These are phyloP conservation scores for Antitype chi DNA, from an alignment of 2,888 invertebrate species.

Conservation along the genomic window DNA sequence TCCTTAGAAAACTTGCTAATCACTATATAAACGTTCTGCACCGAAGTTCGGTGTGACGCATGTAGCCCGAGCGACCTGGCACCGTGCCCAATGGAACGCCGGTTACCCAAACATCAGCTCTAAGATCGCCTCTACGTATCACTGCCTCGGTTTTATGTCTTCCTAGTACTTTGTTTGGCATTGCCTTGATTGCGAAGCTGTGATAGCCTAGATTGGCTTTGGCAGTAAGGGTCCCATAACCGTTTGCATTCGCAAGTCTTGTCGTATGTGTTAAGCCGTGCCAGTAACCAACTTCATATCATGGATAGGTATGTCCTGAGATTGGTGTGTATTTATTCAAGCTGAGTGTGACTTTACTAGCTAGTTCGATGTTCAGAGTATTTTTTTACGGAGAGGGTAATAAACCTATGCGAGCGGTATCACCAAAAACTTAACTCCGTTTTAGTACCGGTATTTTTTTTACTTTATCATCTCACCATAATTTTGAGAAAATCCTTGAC, in stretches of 20 bases:
- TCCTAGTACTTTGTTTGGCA: constrained; percentile 67
- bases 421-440: background rate
- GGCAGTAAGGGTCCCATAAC: constrained; percentile 59
- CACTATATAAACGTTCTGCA: constrained; percentile 42
- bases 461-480: background rate
- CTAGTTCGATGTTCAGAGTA: background rate
- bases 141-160: constrained; percentile 68
- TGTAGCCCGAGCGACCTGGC: constrained; percentile 66
- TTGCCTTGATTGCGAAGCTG: constrained; percentile 64
- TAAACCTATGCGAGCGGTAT: background rate
- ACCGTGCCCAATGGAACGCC: constrained; percentile 75
- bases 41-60: constrained; percentile 58
- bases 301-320: constrained; percentile 5
- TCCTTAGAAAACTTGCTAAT: constrained; percentile 52
- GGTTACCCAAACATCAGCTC: constrained; percentile 72
- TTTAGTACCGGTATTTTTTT: background rate
- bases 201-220: constrained; percentile 65
- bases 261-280: constrained; percentile 45
- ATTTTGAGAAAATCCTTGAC: constrained; percentile 13
- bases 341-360: background rate
- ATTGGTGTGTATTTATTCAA: constrained; percentile 25
- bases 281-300: constrained; percentile 54
- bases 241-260: constrained; percentile 64
- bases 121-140: constrained; percentile 69
- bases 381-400: background rate